Evolutionary conservation across 2,113 vertebrate species (phyloP).

Genomic region (Morone chrysops): DNA sequence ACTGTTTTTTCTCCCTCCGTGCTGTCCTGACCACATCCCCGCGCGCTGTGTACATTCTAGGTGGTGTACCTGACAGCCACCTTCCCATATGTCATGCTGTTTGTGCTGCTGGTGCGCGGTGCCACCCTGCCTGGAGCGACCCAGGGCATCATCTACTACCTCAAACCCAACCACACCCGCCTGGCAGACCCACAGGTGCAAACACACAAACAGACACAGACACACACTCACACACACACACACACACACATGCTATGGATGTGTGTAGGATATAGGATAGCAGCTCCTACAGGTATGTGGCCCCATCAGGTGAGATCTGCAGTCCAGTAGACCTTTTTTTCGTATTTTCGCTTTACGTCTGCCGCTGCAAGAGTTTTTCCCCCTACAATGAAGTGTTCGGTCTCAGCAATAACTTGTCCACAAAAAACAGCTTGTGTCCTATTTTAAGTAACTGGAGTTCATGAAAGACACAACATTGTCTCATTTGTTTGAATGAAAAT

Average conservation of each 20-base stretch:
- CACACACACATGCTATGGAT: background rate
- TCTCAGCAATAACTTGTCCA: no score
- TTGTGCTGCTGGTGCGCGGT: constrained; percentile 90
- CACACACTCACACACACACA: background rate
- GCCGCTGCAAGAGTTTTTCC: no score
- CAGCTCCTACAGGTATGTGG: constrained; percentile 1
- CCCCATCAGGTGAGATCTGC: background rate
- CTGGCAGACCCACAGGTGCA: constrained; percentile 91
- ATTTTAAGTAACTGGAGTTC: no score
- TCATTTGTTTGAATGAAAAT: no score
- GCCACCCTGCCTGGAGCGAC: constrained; percentile 90
- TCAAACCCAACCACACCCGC: constrained; percentile 89
- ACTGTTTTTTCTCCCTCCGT: constrained; percentile 24
- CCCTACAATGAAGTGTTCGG: no score
- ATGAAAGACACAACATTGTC: no score
- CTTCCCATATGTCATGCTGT: constrained; percentile 92
- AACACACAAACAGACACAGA: background rate
- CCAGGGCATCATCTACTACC: constrained; percentile 91
- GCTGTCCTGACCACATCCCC: constrained; percentile 38
- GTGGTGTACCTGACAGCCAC: constrained; percentile 96
- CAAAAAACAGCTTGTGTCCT: no score
- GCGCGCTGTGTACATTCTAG: constrained; percentile 71
- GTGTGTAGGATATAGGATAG: background rate
- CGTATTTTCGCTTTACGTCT: no score
- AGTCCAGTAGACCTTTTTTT: no score